Conservation (phyloP, 2,113 vertebrate species). For the Rhadina sibilatrix region DNA sequence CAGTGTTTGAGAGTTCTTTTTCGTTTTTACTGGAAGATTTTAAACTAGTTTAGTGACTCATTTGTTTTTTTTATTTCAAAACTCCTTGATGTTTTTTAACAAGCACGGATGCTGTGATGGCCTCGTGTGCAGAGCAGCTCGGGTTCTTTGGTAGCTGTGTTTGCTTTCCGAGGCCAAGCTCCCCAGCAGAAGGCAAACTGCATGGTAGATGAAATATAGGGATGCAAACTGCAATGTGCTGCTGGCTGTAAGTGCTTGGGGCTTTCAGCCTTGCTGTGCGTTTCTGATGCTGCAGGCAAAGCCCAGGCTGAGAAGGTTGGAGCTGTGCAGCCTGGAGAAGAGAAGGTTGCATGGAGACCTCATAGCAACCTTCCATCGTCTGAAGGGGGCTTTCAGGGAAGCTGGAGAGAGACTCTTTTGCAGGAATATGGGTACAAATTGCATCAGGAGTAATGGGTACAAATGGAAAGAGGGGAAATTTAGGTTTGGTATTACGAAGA, state of each 20-base stretch:
- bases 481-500: not conserved
- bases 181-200: not conserved
- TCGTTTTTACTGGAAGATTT: not conserved
- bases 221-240: rapidly evolving
- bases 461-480: not conserved
- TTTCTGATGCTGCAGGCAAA: not conserved
- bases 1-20: not conserved
- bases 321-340: not conserved
- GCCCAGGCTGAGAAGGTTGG: not conserved
- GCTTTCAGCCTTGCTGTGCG: not conserved
- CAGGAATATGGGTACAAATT: not conserved
- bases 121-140: not conserved
- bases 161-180: not conserved
- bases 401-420: too few species aligned
- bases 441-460: too few species aligned
- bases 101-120: rapidly evolving
- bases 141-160: not conserved
- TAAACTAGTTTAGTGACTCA: rapidly evolving
- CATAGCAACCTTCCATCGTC: not conserved
- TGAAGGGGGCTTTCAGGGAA: not conserved
- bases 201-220: not conserved
- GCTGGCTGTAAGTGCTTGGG: too few species aligned
- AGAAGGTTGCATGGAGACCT: not conserved
- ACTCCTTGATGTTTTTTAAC: not conserved
- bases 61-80: not conserved